Evolutionary conservation across 1,140 invertebrate species (phyloP).

Genomic region (Ridgeia piscesae): DNA sequence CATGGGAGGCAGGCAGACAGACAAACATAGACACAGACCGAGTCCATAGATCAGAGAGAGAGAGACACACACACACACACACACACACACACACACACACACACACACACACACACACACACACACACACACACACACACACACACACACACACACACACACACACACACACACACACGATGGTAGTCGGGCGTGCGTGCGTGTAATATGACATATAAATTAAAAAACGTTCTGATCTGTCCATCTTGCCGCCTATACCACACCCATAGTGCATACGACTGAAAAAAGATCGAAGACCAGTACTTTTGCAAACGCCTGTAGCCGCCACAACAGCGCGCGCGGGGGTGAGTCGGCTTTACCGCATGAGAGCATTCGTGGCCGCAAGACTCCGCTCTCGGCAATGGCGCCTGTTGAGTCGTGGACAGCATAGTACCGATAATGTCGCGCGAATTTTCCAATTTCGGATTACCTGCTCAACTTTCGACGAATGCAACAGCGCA

Average conservation of each 20-base stretch:
- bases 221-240: not conserved
- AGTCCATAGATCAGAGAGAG: too few relatives aligned
- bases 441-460: not conserved
- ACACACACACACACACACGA: not conserved
- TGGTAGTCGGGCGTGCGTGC: not conserved
- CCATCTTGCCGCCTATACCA: not conserved
- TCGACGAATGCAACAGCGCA: not conserved
- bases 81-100: too few relatives aligned
- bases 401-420: not conserved
- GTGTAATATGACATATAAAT: too few relatives aligned
- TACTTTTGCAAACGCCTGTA: not conserved
- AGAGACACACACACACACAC: too few relatives aligned
- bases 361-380: not conserved
- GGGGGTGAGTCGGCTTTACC: not conserved
- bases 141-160: slow-evolving; percentile 12
- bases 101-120: not conserved
- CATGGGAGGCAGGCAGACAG: not conserved
- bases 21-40: too few relatives aligned
- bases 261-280: not conserved
- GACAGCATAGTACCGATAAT: not conserved
- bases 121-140: slow-evolving; percentile 18
- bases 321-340: not conserved
- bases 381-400: not conserved
- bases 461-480: not conserved
- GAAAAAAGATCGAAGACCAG: not conserved